Percentiles rank a stretch among this genome's conserved stretches.
Conservation (phyloP, 2,888 invertebrate species). For the Synergus gifuensis region DNA sequence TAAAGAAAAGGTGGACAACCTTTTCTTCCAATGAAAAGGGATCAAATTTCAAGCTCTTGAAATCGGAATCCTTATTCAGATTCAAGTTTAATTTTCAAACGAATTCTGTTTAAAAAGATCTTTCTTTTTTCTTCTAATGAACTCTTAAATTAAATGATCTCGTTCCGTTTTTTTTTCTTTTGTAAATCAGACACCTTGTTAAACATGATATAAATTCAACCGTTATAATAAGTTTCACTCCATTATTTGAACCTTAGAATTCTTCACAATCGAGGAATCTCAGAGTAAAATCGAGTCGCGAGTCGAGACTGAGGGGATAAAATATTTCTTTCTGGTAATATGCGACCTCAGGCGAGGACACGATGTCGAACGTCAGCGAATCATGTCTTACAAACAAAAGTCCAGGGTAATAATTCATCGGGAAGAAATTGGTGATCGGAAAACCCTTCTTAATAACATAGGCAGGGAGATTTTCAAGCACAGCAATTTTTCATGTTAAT, state of each 20-base stretch:
- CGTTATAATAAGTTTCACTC: constrained; percentile 13
- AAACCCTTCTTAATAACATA: not conserved
- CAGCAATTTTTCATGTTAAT: too few relatives aligned
- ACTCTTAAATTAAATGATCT: not conserved
- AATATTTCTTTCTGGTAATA: constrained; percentile 40
- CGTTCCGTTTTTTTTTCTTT: not conserved
- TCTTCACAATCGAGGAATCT: constrained; percentile 25
- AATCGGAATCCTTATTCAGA: not conserved
- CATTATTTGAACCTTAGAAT: constrained; percentile 34
- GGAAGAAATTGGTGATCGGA: constrained; percentile 28
- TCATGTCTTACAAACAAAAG: constrained; percentile 40
- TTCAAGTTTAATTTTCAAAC: not conserved
- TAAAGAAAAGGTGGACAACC: too few relatives aligned
- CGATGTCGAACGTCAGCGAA: constrained; percentile 42
- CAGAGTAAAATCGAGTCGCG: constrained; percentile 18
- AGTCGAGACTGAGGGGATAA: constrained; percentile 30
- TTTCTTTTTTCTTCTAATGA: not conserved
- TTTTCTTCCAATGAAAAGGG: not conserved
- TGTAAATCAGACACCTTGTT: constrained; percentile 18
- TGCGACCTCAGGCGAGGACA: constrained; percentile 36
- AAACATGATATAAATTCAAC: constrained; percentile 29
- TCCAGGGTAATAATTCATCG: constrained; percentile 23
- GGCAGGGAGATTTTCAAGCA: too few relatives aligned
- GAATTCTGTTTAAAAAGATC: not conserved
- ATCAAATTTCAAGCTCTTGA: not conserved